A percentile compares a stretch with the other conserved stretches of the same genome.
phyloP scores from a whole-genome alignment of 1,140 invertebrate genomes.

The Metaphire vulgaris region DNA sequence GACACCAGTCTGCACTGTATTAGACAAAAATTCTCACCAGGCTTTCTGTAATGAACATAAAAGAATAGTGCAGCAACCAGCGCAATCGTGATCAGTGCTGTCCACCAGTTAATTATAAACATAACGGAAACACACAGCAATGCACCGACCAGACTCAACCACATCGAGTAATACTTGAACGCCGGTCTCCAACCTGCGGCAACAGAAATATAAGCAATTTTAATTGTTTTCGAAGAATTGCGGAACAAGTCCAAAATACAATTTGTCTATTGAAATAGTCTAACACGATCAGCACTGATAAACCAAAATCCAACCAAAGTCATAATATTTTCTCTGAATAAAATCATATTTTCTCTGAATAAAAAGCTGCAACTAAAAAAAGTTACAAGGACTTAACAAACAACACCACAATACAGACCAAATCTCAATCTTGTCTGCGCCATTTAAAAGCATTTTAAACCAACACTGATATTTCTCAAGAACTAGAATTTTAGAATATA shows the following conservation, averaged over 20 bases:
- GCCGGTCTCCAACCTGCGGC: slow-evolving; percentile 53
- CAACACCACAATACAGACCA: too few species aligned
- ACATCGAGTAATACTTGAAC: slow-evolving; percentile 85
- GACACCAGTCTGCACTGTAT: too few species aligned
- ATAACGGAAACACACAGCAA: slow-evolving; percentile 84
- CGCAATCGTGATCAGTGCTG: slow-evolving; percentile 80
- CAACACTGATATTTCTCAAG: too few species aligned
- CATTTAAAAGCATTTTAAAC: too few species aligned
- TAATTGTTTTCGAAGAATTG: background rate
- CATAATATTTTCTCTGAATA: background rate
- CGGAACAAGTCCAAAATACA: background rate
- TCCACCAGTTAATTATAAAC: slow-evolving; percentile 88
- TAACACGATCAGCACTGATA: background rate
- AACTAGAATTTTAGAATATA: too few species aligned
- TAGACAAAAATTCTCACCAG: slow-evolving; percentile 60
- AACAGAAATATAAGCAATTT: background rate
- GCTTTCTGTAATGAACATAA: slow-evolving; percentile 82
- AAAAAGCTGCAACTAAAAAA: background rate
- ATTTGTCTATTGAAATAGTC: background rate
- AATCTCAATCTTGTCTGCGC: too few species aligned
- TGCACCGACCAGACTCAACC: slow-evolving; percentile 82
- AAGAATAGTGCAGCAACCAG: slow-evolving; percentile 80
- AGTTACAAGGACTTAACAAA: too few species aligned
- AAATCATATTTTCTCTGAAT: background rate
- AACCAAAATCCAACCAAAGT: background rate